These are phyloP conservation scores for Campopleginae sp. DNA, from an alignment of 2,888 invertebrate genomes.

Conservation along the genomic window DNA sequence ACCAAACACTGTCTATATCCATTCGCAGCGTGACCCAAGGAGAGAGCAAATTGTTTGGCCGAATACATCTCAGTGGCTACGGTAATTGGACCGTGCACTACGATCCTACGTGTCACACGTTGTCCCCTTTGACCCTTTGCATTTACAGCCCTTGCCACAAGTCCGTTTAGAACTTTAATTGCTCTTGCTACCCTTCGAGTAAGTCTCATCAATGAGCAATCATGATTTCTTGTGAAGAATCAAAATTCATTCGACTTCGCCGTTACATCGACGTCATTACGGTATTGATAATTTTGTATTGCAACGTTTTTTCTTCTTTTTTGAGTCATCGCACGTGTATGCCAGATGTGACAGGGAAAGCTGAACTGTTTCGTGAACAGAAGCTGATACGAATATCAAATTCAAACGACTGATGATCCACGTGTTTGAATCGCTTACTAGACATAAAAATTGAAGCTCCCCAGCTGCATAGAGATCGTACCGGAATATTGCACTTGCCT, in stretches of 20 bases:
- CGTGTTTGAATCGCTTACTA: not conserved
- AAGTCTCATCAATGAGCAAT: not conserved
- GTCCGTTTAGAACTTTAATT: not conserved
- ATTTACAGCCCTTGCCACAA: not conserved
- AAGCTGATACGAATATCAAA: not conserved
- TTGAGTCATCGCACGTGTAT: not conserved
- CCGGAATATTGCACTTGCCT: conserved; percentile 9
- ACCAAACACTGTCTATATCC: conserved; percentile 7
- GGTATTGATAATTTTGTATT: too few relatives aligned
- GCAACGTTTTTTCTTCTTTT: too few relatives aligned
- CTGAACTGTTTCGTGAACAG: not conserved
- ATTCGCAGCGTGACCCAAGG: not conserved
- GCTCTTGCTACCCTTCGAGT: not conserved
- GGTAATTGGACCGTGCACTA: conserved; percentile 5
- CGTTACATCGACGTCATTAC: too few relatives aligned
- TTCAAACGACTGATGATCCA: not conserved
- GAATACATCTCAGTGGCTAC: conserved; percentile 16
- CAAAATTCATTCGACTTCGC: too few relatives aligned
- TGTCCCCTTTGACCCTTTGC: not conserved
- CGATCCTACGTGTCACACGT: conserved; percentile 1
- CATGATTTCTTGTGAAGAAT: too few relatives aligned
- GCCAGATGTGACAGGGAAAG: not conserved
- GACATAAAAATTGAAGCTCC: conserved; percentile 13
- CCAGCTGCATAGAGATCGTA: not conserved
- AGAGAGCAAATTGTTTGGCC: not conserved